Conservation (phyloP, 2,888 invertebrate species). For the Tenthredo mesomela region DNA sequence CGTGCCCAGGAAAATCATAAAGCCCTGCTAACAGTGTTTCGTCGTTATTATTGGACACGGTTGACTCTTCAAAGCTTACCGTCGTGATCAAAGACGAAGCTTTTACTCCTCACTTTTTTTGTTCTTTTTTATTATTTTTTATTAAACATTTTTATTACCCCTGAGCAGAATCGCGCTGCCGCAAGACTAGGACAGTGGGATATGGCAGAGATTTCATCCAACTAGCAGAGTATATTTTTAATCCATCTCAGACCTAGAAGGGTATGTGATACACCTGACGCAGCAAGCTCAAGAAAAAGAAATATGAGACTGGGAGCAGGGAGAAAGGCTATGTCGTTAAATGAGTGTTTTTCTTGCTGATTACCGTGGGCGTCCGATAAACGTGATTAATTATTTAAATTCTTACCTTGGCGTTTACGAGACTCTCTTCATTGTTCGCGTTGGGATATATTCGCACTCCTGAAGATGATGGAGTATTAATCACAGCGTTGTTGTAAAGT, state of each 20-base stretch:
- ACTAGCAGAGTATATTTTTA: conserved; percentile 41
- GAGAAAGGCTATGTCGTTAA: conserved; percentile 12
- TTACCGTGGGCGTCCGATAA: conserved; percentile 31
- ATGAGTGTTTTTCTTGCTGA: conserved; percentile 36
- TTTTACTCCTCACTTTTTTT: neutral
- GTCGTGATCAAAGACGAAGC: conserved; percentile 45
- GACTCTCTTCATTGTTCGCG: neutral
- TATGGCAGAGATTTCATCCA: neutral
- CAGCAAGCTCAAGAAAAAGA: neutral
- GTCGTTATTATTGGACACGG: conserved; percentile 46
- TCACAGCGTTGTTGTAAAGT: conserved; percentile 31
- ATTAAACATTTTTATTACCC: conserved; percentile 40
- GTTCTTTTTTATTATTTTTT: neutral
- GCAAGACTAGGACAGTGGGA: neutral
- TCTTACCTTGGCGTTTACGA: conserved; percentile 6
- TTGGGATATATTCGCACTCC: neutral
- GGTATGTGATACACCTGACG: conserved; percentile 3
- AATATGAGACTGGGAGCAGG: neutral
- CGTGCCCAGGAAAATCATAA: conserved; percentile 32
- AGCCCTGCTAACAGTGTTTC: conserved; percentile 30
- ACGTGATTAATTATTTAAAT: conserved; percentile 43
- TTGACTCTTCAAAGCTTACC: conserved; percentile 40
- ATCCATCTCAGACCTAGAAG: conserved; percentile 40
- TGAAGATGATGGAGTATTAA: conserved; percentile 28
- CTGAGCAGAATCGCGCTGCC: neutral